Percentiles rank a stretch among this genome's conserved stretches.
Evolutionary conservation across 2,797 vertebrate species (phyloP).

Genomic region (Prunella strophiata): DNA sequence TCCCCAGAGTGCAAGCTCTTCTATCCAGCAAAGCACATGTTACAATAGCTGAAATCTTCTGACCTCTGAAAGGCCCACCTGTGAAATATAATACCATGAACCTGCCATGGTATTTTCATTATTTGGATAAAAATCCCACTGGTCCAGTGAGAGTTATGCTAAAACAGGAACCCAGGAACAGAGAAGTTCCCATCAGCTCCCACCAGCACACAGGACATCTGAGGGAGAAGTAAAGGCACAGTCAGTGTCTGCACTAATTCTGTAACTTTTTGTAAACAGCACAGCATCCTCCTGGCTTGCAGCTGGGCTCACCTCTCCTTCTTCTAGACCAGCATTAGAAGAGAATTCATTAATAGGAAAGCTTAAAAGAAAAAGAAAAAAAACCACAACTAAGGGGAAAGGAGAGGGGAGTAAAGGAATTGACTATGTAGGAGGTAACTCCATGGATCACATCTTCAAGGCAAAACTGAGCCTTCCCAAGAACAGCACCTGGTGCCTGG

Average conservation of each 20-base stretch:
- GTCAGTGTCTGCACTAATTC: not conserved
- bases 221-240: not conserved
- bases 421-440: not conserved
- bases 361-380: no score
- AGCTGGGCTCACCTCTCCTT: not conserved
- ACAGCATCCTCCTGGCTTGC: fast-evolving
- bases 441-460: not conserved
- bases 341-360: not conserved
- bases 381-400: not conserved
- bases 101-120: conserved; percentile 9
- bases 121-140: conserved; percentile 26
- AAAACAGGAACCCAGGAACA: not conserved
- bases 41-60: conserved; percentile 14
- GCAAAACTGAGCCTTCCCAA: not conserved
- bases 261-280: not conserved
- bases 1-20: not conserved
- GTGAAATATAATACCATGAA: not conserved
- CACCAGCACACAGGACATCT: not conserved
- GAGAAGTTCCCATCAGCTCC: not conserved
- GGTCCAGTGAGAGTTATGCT: not conserved
- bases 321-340: not conserved
- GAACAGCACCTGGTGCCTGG: not conserved
- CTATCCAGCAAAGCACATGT: not conserved
- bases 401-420: not conserved
- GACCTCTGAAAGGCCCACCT: not conserved